Evolutionary conservation across 2,888 invertebrate genomes (phyloP), one percentile per base, ranked within the genome.

Genomic region (Noctua janthina): DNA sequence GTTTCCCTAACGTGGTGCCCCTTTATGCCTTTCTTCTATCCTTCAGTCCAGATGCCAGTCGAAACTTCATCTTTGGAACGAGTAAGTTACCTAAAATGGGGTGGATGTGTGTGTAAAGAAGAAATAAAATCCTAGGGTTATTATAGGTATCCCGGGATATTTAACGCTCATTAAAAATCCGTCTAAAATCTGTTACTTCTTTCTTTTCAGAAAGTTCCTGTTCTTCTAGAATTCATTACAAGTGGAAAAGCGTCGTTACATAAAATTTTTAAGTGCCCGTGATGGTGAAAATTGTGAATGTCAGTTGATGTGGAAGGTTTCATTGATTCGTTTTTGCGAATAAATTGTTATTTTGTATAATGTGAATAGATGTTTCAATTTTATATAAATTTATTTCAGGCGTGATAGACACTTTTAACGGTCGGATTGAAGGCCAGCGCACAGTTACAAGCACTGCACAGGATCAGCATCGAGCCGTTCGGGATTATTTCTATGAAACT

Each of bases 201-300:
- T 39, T 90, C 89, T 88, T 94, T 95, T 59, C 96, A 96, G 96
- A 87, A 96, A 95, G 92, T 96, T 94, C 90, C 91, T 96, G 79
- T 96, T 96, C 92, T 96, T 96, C 91, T 96, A 91, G 93, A 79
- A 74, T 64, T 62, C 51, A 68, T 81, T 46, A 67, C 59, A 67
- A 62, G 79, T 59, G 67, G 78, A 79, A 82, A 76, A 85, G 86
- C 87, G 82, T 81, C 81, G 84, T 87, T 75, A 76, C 64, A 66
- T 78, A 85, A 89, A 84, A 87, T 76, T 85, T 69, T 72, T 49
- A 76, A 83, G 73, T 87, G 62, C 72, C 83, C 76, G 67, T 78
- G 76, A 74, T 78, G 69, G 71, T 74, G 78, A 81, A 90, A 87
- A 86, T 86, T 89, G 89, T 90, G 79, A 76, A 88, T 82, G 84